phyloP scores from a whole-genome alignment of 2,888 invertebrate genomes.

The Chesias legatella region DNA sequence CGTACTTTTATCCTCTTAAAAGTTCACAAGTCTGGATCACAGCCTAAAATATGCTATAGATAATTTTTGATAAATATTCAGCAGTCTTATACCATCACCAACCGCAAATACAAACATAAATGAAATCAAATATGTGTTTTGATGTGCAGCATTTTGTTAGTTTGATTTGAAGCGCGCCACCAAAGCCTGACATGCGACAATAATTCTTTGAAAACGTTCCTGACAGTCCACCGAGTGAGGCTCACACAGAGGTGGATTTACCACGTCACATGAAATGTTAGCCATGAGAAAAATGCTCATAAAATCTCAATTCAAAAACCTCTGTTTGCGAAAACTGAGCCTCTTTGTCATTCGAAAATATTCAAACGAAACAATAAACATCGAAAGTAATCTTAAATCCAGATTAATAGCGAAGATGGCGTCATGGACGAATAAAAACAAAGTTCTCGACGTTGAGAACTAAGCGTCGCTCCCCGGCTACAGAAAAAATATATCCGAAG shows the following conservation, averaged over 20 bases:
- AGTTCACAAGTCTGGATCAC: no score
- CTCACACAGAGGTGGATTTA: conserved; percentile 55
- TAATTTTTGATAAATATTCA: no score
- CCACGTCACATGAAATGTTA: conserved; percentile 53
- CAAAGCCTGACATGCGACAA: conserved; percentile 52
- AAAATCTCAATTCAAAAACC: conserved; percentile 12
- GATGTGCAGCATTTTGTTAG: conserved; percentile 53
- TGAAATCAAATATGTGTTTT: conserved; percentile 45
- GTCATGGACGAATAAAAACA: conserved; percentile 43
- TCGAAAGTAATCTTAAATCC: conserved; percentile 55
- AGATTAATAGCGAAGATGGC: conserved; percentile 49
- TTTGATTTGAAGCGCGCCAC: conserved; percentile 34
- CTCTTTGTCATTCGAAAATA: conserved; percentile 44
- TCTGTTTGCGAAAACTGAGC: conserved; percentile 31
- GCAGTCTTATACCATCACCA: no score
- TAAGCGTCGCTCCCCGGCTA: conserved; percentile 33
- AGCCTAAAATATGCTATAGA: no score
- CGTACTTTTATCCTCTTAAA: no score
- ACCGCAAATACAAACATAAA: conserved; percentile 10
- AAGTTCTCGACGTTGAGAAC: conserved; percentile 40
- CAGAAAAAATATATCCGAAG: conserved; percentile 32
- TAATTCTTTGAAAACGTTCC: conserved; percentile 64
- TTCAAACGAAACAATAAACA: conserved; percentile 54
- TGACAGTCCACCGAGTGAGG: conserved; percentile 50
- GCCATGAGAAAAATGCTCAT: conserved; percentile 18